These are phyloP conservation scores for Dryocosmus kuriphilus DNA, from an alignment of 2,888 invertebrate species.

Conservation along the genomic window DNA sequence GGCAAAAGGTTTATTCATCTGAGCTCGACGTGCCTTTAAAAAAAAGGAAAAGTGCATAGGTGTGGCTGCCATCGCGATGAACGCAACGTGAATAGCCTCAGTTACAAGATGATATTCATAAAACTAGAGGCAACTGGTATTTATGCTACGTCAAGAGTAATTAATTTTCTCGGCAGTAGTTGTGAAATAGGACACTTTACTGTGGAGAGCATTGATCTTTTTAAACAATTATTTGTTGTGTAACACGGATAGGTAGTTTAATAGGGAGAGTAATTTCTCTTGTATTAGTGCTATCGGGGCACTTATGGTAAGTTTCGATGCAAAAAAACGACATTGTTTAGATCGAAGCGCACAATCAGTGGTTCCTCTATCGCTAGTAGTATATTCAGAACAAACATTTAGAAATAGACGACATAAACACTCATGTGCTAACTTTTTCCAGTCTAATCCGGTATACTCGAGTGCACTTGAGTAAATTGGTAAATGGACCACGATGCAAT, in stretches of 20 bases:
- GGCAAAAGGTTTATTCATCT: conserved; percentile 37
- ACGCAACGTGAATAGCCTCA: conserved; percentile 26
- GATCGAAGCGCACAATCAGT: not conserved
- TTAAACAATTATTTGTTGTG: conserved; percentile 5
- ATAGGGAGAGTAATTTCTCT: not conserved
- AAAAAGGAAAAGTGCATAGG: conserved; percentile 33
- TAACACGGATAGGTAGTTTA: not conserved
- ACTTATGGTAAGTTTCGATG: not conserved
- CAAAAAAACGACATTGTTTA: not conserved
- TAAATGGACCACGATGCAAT: not conserved
- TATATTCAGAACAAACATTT: not conserved
- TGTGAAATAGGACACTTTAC: conserved; percentile 16
- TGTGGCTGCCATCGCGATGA: conserved; percentile 38
- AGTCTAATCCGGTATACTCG: not conserved
- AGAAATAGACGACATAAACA: not conserved
- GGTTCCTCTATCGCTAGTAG: not conserved
- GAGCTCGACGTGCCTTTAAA: conserved; percentile 21
- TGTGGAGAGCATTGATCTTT: conserved; percentile 1
- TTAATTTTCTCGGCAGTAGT: conserved; percentile 13
- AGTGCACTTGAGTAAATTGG: not conserved
- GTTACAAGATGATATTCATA: conserved; percentile 40
- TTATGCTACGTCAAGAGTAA: conserved; percentile 37
- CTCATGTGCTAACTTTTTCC: not conserved
- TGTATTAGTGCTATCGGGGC: not conserved
- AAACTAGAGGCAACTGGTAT: conserved; percentile 37